These are phyloP conservation scores for Ginglymostoma cirratum DNA, from an alignment of 2,113 vertebrate species.

Conservation along the genomic window DNA sequence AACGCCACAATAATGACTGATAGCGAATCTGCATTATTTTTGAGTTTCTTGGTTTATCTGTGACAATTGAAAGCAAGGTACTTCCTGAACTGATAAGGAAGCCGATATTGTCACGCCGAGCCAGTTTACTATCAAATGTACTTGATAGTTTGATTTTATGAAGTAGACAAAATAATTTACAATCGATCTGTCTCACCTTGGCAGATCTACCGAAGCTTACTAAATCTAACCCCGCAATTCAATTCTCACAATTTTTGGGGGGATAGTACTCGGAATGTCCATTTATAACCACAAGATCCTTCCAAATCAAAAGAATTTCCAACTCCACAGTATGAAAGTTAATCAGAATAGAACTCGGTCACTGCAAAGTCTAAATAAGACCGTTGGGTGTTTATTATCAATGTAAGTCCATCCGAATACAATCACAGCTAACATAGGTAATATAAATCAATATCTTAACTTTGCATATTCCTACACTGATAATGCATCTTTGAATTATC, in stretches of 20 bases:
- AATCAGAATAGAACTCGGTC: not conserved
- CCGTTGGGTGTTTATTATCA: not conserved
- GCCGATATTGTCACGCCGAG: too few relatives aligned
- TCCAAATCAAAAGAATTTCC: not conserved
- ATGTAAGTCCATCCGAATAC: not conserved
- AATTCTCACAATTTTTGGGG: not conserved
- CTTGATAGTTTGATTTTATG: not conserved
- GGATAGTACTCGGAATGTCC: not conserved
- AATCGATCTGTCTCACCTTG: not conserved
- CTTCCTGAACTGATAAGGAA: not conserved
- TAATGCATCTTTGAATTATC: not conserved
- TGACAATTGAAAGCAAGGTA: not conserved
- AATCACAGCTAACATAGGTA: not conserved
- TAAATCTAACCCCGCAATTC: not conserved
- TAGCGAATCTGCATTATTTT: not conserved
- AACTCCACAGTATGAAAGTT: not conserved
- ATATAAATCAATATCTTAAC: not conserved
- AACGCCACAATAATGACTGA: not conserved
- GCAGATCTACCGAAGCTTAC: not conserved
- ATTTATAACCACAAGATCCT: not conserved
- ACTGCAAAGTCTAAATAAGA: not conserved
- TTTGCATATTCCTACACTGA: not conserved
- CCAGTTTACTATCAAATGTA: not conserved
- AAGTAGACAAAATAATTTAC: not conserved
- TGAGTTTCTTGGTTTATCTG: not conserved